A percentile compares a stretch with the other conserved stretches of the same genome.
phyloP scores from a whole-genome alignment of 2,888 invertebrate species.

The Troides helena region DNA sequence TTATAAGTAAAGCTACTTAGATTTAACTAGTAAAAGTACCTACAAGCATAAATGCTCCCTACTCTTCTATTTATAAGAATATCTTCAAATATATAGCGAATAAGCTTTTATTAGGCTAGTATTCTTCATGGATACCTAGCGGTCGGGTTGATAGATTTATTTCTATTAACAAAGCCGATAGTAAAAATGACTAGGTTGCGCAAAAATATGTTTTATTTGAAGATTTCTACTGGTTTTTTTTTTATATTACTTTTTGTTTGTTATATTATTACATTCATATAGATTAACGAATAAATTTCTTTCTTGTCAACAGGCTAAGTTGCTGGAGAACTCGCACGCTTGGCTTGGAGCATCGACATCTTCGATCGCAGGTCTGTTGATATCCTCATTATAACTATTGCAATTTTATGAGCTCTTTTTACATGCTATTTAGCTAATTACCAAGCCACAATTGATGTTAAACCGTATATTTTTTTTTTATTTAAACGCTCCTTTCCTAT shows the following conservation, averaged over 20 bases:
- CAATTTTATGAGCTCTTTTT: constrained; percentile 25
- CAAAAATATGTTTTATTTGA: background rate
- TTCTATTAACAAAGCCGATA: background rate
- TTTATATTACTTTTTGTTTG: background rate
- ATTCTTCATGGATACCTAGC: too few species aligned
- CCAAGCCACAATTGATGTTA: constrained; percentile 7
- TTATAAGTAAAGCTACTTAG: too few species aligned
- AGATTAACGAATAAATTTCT: constrained; percentile 28
- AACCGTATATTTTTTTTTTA: background rate
- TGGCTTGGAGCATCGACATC: constrained; percentile 95
- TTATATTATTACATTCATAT: background rate
- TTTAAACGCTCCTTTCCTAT: background rate
- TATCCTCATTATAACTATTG: constrained; percentile 39
- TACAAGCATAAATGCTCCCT: too few species aligned
- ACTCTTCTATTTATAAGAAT: background rate
- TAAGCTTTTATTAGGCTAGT: too few species aligned
- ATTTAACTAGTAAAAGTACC: too few species aligned
- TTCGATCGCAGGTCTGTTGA: constrained; percentile 92
- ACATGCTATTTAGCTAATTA: background rate
- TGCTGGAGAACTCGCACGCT: constrained; percentile 94
- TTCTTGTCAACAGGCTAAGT: constrained; percentile 87
- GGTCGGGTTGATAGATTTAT: too few species aligned
- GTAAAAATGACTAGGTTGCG: background rate
- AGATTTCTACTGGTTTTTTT: background rate
- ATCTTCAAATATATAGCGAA: background rate